Evolutionary conservation across 2,113 vertebrate genomes (phyloP).

Genomic region (Anas platyrhynchos): DNA sequence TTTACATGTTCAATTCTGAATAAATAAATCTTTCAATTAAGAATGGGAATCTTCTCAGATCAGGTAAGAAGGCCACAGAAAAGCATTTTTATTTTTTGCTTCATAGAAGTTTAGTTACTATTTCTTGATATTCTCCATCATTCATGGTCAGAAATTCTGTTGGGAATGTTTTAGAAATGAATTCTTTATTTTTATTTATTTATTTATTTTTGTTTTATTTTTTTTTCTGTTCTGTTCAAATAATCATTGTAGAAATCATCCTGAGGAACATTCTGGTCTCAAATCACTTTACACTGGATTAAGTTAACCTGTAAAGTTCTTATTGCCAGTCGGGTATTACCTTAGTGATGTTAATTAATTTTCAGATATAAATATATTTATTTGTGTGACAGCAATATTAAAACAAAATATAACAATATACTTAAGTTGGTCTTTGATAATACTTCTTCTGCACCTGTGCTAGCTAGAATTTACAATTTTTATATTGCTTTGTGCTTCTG

Average conservation of each 20-base stretch:
- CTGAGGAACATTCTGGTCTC: background rate
- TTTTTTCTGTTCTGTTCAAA: background rate
- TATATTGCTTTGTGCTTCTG: background rate
- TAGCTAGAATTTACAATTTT: background rate
- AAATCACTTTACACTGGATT: background rate
- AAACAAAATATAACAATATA: background rate
- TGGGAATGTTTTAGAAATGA: background rate
- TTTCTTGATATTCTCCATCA: background rate
- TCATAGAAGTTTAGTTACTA: background rate
- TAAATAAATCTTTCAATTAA: background rate
- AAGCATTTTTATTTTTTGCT: background rate
- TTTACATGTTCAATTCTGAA: background rate
- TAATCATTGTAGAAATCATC: background rate
- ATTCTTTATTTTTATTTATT: background rate
- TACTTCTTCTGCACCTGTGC: background rate
- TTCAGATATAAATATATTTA: background rate
- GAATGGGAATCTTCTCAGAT: background rate
- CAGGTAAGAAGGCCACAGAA: background rate
- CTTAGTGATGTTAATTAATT: background rate
- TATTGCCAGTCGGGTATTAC: background rate
- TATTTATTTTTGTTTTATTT: background rate
- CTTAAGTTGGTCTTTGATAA: background rate
- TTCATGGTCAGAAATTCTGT: background rate
- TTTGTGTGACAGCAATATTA: background rate
- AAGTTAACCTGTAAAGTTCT: background rate